A percentile compares a stretch with the other conserved stretches of the same genome.
Conservation (phyloP, 2,797 vertebrate species). For the Neostethus bicornis region DNA sequence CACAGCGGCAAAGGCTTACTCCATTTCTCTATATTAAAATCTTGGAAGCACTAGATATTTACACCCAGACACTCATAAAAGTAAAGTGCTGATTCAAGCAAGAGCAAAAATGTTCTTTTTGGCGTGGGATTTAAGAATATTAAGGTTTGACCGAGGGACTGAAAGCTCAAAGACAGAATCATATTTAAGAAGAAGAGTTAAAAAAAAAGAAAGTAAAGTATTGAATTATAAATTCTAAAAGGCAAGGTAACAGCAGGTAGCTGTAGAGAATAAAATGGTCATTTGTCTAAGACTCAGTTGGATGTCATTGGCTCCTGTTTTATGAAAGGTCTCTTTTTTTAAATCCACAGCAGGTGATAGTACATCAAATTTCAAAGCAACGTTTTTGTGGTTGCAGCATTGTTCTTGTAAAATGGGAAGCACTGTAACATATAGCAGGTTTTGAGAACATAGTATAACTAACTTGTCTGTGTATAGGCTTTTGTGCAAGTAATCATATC, state of each 20-base stretch:
- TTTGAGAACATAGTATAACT: no score
- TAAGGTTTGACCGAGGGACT: slow-evolving; percentile 7
- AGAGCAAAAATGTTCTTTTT: no score
- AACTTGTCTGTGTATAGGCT: no score
- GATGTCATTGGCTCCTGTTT: slow-evolving; percentile 6
- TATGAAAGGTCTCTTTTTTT: slow-evolving; percentile 27
- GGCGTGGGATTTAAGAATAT: no score
- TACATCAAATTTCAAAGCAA: slow-evolving; percentile 20
- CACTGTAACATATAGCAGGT: no score
- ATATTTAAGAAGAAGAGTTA: neutral
- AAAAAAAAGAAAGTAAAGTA: neutral
- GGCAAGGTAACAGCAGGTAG: neutral
- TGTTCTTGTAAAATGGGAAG: no score
- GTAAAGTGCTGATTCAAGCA: slow-evolving; percentile 56
- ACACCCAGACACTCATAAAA: slow-evolving; percentile 10
- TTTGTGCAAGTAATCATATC: no score
- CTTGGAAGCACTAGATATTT: slow-evolving; percentile 11
- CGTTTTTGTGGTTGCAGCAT: slow-evolving; percentile 29
- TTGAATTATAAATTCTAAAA: neutral
- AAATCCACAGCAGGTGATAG: slow-evolving; percentile 18
- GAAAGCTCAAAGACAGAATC: neutral
- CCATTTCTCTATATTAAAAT: slow-evolving; percentile 20
- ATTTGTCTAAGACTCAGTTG: slow-evolving; percentile 2
- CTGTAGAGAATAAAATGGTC: neutral
- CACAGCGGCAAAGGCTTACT: slow-evolving; percentile 22